Conservation (phyloP, 2,888 invertebrate genomes). For the Drosophila imparisetae region DNA sequence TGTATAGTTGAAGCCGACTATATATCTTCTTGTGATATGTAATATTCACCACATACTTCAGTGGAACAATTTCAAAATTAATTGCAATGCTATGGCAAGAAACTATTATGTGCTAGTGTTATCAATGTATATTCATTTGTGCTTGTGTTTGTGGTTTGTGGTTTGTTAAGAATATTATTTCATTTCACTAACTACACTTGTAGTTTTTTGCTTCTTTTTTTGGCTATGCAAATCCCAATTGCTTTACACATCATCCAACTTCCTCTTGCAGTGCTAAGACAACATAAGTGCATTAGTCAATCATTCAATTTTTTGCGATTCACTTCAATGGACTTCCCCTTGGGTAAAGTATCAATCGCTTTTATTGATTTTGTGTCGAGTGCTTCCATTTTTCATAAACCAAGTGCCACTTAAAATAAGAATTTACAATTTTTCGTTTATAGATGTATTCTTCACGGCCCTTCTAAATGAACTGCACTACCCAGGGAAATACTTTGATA, state of each 20-base stretch:
- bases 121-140: slow-evolving; percentile 9
- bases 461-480: not conserved
- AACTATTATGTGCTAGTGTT: not conserved
- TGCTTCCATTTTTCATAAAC: slow-evolving; percentile 25
- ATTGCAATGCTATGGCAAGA: not conserved
- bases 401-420: slow-evolving; percentile 22
- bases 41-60: not conserved
- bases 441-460: not conserved
- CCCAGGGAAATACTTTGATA: not conserved
- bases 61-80: not conserved
- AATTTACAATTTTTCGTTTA: slow-evolving; percentile 3
- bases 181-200: slow-evolving; percentile 27
- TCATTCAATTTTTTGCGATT: slow-evolving; percentile 63
- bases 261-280: slow-evolving; percentile 32
- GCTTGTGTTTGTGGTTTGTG: slow-evolving; percentile 12
- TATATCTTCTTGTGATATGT: too few species aligned
- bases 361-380: slow-evolving; percentile 65
- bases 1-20: not conserved
- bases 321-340: slow-evolving; percentile 40
- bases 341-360: slow-evolving; percentile 65
- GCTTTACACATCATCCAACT: slow-evolving; percentile 43
- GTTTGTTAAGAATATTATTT: slow-evolving; percentile 29
- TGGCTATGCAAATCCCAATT: slow-evolving; percentile 60
- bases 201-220: slow-evolving; percentile 22
- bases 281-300: slow-evolving; percentile 71